Base-by-base conservation (phyloP, 2,888 invertebrate species). In the Leptura quadrifasciata region DNA sequence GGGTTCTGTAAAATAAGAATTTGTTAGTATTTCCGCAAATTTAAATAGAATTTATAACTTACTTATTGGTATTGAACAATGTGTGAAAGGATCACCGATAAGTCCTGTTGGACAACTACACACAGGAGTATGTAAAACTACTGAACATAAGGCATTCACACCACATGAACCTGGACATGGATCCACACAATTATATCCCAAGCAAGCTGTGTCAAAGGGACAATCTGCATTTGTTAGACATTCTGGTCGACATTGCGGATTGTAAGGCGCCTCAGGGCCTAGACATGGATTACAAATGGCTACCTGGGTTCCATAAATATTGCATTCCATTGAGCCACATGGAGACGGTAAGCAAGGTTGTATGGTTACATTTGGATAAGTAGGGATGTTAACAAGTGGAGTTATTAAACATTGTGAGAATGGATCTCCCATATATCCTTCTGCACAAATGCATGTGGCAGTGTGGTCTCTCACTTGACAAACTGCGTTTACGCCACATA, bases 141-240 rank as follows among this genome's bases (percentile, higher is more conserved):
- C 93, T 52, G 90, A 90, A 86, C 95, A 95, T 75, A 92, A 86
- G 60, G 95, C 94, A 84, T 94, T 94, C 64, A 94, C 91, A 61
- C 95, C 95, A 86, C 95, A 95, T 2, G 95, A 94, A 65, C 95
- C 95, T 9, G 93, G 93, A 83, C 95, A 96, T 18, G 95, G 95
- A 88, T 96, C 94, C 15, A 92, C 88, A 86, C 96, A 96, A 86
- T 91, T 92, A 83, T 94, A 93, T 79, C 93, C 92, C 68, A 95
- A 89, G 86, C 96, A 96, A 72, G 95, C 94, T 85, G 91, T 93
- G 86, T 95, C 91, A 85, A 95, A 94, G 67, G 94, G 91, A 90
- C 96, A 96, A 85, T 96, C 96, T 0, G 94, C 93, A 85, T 94
- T 94, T 17, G 94, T 92, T 67, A 96, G 89, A 89, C 97, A 97